Percentiles rank a stretch among this genome's conserved stretches.
These are phyloP conservation scores for Aspidapion aeneum DNA, from an alignment of 2,888 invertebrate genomes.

Conservation along the genomic window DNA sequence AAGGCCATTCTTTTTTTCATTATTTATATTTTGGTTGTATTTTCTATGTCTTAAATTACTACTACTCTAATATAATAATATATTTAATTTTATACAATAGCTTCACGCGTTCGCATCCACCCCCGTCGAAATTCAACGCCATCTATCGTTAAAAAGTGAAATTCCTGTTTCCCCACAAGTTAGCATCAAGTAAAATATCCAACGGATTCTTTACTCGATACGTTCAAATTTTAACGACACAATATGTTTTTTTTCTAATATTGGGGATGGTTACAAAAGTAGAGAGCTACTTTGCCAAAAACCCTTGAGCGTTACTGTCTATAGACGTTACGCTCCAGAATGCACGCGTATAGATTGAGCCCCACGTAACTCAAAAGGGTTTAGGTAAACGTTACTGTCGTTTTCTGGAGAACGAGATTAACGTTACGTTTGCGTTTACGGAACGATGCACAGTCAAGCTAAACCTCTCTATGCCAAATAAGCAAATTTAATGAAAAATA, in stretches of 20 bases:
- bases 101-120: neutral
- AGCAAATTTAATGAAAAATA: neutral
- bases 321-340: conserved; percentile 46
- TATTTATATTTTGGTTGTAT: neutral
- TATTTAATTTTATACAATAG: neutral
- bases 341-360: conserved; percentile 54
- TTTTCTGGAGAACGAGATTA: conserved; percentile 43
- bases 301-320: conserved; percentile 35
- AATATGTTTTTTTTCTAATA: neutral
- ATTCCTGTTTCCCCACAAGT: too few relatives aligned
- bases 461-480: neutral
- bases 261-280: neutral
- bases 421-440: conserved; percentile 28
- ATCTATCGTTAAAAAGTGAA: neutral
- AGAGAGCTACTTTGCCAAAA: conserved; percentile 18
- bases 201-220: too few relatives aligned
- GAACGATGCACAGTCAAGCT: neutral
- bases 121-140: neutral
- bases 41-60: neutral
- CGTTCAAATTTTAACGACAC: neutral
- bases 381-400: conserved; percentile 45
- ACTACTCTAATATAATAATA: neutral
- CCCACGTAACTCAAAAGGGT: conserved; percentile 52
- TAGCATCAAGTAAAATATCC: too few relatives aligned
- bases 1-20: too few relatives aligned